Evolutionary conservation across 2,888 invertebrate genomes (phyloP), one percentile per base, ranked within the genome.

Genomic region (Melipona beecheii): DNA sequence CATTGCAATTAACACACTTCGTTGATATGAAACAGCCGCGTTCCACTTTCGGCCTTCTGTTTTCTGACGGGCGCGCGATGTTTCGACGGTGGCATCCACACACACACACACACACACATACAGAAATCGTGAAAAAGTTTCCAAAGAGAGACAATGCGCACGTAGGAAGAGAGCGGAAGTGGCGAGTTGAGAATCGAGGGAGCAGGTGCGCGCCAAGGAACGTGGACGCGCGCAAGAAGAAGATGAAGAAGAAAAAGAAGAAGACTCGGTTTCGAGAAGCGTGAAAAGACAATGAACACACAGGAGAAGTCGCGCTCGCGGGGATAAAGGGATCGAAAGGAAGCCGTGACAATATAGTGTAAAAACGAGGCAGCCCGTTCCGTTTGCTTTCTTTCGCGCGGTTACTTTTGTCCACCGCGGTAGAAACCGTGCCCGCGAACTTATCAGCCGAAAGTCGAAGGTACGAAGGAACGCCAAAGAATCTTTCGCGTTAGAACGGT

Each of bases 241-340:
- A 24, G 15, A 13, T 2, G 36, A 43, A 3, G 15, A 6, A 21
- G 6, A 6, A 6, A 17, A 13, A 17, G 17, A 52, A 21, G 52
- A 52, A 69, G 52, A 21, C 24, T 15, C 17, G n/a, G 19, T 19
- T 50, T 17, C 24, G 54, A 43, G 75, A 58, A 69, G 56, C 52
- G 52, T 19, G 24, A 69, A 70, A 64, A 73, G 83, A 83, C 83
- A 83, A 83, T 81, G 83, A 75, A 68, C 58, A 56, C 9, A n/a
- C 56, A 15, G 24, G 52, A 76, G 68, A 81, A 76, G 81, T 76
- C 65, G 71, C 24, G 82, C 75, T 52, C 64, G 52, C 68, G 21
- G 72, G 31, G 62, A 83, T 75, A 83, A 83, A 83, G 80, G 80
- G 75, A 80, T 68, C 75, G 75, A 75, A 71, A 71, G 75, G 82